Conservation (phyloP, 2,888 invertebrate genomes). For the Arctia plantaginis region DNA sequence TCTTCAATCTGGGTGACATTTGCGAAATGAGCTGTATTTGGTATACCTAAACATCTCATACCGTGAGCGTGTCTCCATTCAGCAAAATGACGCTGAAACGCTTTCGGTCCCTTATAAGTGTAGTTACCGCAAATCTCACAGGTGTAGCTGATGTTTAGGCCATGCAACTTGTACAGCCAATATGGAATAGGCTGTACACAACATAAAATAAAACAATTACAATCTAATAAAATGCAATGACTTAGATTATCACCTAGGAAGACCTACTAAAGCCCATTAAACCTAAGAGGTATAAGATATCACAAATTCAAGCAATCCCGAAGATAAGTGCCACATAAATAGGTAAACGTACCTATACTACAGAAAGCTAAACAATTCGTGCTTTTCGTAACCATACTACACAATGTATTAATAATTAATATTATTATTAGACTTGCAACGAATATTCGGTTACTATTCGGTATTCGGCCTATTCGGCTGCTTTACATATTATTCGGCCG, state of each 20-base stretch:
- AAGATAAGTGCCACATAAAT: background rate
- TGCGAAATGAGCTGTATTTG: constrained; percentile 99
- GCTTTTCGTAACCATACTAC: no score
- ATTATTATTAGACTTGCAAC: no score
- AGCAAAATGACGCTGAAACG: constrained; percentile 99
- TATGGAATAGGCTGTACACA: constrained; percentile 89
- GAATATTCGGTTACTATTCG: no score
- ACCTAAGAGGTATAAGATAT: background rate
- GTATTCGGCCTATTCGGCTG: no score
- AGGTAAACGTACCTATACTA: no score
- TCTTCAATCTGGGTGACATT: constrained; percentile 99
- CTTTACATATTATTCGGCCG: no score
- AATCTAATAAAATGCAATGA: background rate
- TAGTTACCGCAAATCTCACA: constrained; percentile 99
- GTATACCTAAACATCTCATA: constrained; percentile 99
- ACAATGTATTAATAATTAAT: no score
- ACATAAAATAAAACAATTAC: constrained; percentile 7
- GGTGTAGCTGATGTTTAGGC: constrained; percentile 98
- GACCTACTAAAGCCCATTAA: no score
- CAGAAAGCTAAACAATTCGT: no score
- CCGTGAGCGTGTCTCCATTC: constrained; percentile 96
- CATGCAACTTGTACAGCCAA: constrained; percentile 99
- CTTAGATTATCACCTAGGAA: background rate
- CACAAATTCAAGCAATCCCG: background rate
- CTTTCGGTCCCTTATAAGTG: constrained; percentile 99